Percentiles rank a stretch among this genome's conserved stretches.
phyloP scores from a whole-genome alignment of 2,888 invertebrate species.

The Calameuta pallipes region DNA sequence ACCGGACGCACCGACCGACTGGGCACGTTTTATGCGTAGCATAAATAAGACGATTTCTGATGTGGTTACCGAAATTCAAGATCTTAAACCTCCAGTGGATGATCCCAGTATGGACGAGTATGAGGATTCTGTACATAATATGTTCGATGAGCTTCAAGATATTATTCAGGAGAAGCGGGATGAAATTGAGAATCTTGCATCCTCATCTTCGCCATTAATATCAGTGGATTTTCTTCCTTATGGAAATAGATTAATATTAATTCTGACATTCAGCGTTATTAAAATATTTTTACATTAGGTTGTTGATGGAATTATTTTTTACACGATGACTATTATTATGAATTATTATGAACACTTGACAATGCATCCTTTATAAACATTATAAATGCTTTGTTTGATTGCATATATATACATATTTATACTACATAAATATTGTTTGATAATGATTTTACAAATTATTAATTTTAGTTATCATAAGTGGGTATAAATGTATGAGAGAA shows the following conservation, averaged over 20 bases:
- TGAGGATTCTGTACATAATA: slow-evolving; percentile 8
- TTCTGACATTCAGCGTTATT: background rate
- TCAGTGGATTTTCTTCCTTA: background rate
- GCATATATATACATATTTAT: background rate
- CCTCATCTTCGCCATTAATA: background rate
- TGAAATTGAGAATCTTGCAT: background rate
- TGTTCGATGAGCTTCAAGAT: slow-evolving; percentile 10
- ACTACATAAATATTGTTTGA: background rate
- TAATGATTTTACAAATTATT: background rate
- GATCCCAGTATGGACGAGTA: slow-evolving; percentile 9
- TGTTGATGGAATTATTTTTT: background rate
- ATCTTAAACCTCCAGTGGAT: background rate
- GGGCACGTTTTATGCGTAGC: background rate
- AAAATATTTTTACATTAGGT: background rate
- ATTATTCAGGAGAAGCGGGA: slow-evolving; percentile 10
- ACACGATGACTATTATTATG: too few relatives aligned
- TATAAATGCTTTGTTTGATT: background rate
- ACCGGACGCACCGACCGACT: slow-evolving; percentile 4
- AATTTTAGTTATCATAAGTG: background rate
- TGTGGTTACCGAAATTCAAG: background rate
- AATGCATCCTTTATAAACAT: background rate
- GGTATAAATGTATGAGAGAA: background rate
- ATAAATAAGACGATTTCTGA: slow-evolving; percentile 7
- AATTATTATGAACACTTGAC: background rate
- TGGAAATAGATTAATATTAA: background rate